Evolutionary conservation across 1,140 invertebrate species (phyloP).

Genomic region (Drosophila melanica): DNA sequence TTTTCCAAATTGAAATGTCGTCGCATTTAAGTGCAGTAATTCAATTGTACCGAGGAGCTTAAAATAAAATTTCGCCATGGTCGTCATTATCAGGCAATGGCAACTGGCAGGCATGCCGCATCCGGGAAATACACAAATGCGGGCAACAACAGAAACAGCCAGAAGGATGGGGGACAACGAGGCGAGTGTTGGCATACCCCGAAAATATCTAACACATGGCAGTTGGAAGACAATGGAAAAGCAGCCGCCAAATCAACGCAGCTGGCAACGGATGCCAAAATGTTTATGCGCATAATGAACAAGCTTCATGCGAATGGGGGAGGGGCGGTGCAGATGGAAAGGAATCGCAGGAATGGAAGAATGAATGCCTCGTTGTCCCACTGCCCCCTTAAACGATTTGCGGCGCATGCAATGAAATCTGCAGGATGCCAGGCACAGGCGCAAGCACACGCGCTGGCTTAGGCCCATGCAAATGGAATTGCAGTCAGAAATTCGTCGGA

Average conservation of each 20-base stretch:
- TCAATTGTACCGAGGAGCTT: conserved; percentile 53
- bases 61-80: conserved; percentile 44
- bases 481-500: conserved; percentile 61
- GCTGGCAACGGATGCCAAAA: conserved; percentile 66
- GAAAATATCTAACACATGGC: conserved; percentile 74
- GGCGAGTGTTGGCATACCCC: neutral
- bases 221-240: conserved; percentile 74
- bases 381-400: conserved; percentile 59
- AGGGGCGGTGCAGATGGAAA: conserved; percentile 5
- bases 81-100: conserved; percentile 64
- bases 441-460: neutral
- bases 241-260: conserved; percentile 61
- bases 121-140: conserved; percentile 65
- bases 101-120: conserved; percentile 61
- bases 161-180: neutral
- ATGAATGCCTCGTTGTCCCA: conserved; percentile 22
- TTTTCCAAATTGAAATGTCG: neutral
- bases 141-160: conserved; percentile 44
- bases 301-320: conserved; percentile 49
- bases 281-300: conserved; percentile 82
- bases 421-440: conserved; percentile 58
- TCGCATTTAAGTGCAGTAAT: conserved; percentile 29
- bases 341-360: conserved; percentile 18
- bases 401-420: conserved; percentile 60
- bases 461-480: conserved; percentile 32